Conservation (phyloP, 2,888 invertebrate species). For the Onthophagus sagittarius region DNA sequence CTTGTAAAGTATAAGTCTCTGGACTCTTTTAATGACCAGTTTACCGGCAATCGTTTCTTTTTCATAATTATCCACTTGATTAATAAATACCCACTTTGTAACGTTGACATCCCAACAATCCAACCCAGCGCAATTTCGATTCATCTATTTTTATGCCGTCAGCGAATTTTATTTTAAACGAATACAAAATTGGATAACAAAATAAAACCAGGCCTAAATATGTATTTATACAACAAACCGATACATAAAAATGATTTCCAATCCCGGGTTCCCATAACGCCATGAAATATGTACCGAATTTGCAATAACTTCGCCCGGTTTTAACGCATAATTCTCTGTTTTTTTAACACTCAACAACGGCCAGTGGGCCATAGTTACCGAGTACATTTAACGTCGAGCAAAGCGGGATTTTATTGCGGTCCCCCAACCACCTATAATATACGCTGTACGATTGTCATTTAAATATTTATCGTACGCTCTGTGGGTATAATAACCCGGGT, state of each 20-base stretch:
- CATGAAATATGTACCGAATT: not conserved
- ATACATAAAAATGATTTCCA: not conserved
- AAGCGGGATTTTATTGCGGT: not conserved
- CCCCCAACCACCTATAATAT: not conserved
- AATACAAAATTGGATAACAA: not conserved
- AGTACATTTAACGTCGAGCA: not conserved
- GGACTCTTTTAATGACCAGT: not conserved
- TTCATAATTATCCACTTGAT: not conserved
- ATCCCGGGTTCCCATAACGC: not conserved
- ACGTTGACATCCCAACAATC: not conserved
- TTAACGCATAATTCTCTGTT: not conserved
- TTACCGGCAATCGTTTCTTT: not conserved
- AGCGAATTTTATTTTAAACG: not conserved
- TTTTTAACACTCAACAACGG: not conserved
- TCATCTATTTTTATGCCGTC: not conserved
- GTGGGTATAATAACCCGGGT: not conserved
- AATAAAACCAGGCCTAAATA: not conserved
- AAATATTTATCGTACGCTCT: not conserved
- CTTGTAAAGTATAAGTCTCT: not conserved
- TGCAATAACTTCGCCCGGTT: not conserved
- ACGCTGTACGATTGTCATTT: not conserved
- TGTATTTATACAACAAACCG: not conserved
- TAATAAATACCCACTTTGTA: not conserved
- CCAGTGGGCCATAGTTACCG: not conserved
- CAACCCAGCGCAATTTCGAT: not conserved